Evolutionary conservation across 2,888 invertebrate species (phyloP).

Genomic region (Omphaloscelis lunosa): DNA sequence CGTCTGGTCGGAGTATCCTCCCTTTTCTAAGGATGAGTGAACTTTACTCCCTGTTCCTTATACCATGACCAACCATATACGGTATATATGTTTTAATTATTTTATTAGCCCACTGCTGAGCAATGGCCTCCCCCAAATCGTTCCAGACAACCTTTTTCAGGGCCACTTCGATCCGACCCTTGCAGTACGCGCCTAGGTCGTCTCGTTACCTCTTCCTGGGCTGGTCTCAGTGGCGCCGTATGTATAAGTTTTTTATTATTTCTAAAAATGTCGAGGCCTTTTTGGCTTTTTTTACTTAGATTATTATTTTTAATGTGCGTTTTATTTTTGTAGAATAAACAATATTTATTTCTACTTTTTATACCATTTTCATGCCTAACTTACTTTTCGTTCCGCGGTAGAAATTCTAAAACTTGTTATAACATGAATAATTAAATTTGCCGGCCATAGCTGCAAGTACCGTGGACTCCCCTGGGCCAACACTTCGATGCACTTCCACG

Average conservation of each 20-base stretch:
- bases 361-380: neutral
- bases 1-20: too few species aligned
- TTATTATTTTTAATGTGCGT: neutral
- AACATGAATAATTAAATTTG: conserved; percentile 74
- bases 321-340: neutral
- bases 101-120: neutral
- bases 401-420: conserved; percentile 65
- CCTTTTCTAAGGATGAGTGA: too few species aligned
- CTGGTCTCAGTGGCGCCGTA: neutral
- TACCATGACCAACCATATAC: neutral
- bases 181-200: neutral
- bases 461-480: conserved; percentile 59
- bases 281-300: neutral
- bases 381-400: conserved; percentile 19
- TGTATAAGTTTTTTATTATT: neutral
- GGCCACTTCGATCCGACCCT: neutral
- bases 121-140: neutral
- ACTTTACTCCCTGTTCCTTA: too few species aligned
- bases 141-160: neutral
- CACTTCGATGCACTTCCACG: conserved; percentile 72
- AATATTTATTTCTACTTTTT: neutral
- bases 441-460: conserved; percentile 59
- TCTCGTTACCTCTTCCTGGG: neutral
- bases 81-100: neutral
- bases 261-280: neutral